Evolutionary conservation across 2,888 invertebrate genomes (phyloP).

Genomic region (Drosophila buzzatii): DNA sequence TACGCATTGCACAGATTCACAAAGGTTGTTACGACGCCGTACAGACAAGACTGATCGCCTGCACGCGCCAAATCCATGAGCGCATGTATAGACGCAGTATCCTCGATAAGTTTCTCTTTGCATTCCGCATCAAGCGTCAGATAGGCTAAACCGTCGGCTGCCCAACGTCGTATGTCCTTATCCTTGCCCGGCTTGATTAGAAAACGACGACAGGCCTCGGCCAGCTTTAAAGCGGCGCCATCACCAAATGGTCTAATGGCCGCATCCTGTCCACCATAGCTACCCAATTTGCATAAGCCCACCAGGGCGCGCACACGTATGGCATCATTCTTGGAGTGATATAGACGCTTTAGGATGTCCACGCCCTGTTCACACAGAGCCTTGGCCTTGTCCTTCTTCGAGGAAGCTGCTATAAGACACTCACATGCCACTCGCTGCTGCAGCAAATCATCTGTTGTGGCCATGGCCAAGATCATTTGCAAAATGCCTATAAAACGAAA

Average conservation of each 20-base stretch:
- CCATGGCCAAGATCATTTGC: constrained; percentile 99
- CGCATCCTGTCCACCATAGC: constrained; percentile 97
- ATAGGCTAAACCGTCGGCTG: constrained; percentile 98
- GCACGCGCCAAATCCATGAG: constrained; percentile 95
- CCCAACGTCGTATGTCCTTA: constrained; percentile 96
- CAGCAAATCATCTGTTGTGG: constrained; percentile 94
- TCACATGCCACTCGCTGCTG: constrained; percentile 98
- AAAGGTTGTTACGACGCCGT: constrained; percentile 96
- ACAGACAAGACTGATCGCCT: constrained; percentile 94
- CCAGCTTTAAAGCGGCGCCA: constrained; percentile 95
- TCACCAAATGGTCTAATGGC: constrained; percentile 98
- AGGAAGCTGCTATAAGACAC: constrained; percentile 97
- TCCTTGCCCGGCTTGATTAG: constrained; percentile 95
- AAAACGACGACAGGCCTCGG: constrained; percentile 97
- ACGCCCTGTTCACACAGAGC: constrained; percentile 95
- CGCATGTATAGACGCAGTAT: constrained; percentile 92
- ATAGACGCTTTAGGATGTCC: constrained; percentile 96
- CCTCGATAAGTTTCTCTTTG: constrained; percentile 97
- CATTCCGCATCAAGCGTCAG: constrained; percentile 99
- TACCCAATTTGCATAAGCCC: constrained; percentile 97
- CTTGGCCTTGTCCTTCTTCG: constrained; percentile 98
- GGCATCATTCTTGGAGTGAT: constrained; percentile 94
- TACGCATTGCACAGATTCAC: constrained; percentile 99
- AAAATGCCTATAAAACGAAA: constrained; percentile 87
- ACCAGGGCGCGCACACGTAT: constrained; percentile 95